Conservation (phyloP, 2,797 vertebrate genomes). For the Chromobotia macracanthus region DNA sequence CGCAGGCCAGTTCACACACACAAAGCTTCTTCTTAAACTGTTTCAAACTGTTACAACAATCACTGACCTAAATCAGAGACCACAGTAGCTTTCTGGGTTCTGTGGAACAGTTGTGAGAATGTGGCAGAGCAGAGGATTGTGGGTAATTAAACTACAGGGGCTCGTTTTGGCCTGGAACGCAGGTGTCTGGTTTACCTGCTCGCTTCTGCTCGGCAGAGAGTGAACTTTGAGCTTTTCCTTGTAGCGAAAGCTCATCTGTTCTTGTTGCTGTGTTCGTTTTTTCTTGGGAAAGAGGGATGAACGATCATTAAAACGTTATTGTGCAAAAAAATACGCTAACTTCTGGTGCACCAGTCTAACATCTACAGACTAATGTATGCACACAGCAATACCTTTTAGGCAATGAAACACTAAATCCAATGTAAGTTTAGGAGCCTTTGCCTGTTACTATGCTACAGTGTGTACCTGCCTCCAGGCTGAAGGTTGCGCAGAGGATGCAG, state of each 20-base stretch:
- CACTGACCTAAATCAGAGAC: neutral
- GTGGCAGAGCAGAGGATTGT: neutral
- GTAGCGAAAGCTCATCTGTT: conserved; percentile 75
- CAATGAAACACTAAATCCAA: neutral
- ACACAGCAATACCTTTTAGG: neutral
- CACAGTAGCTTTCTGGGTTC: neutral
- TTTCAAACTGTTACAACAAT: neutral
- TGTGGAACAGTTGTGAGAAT: neutral
- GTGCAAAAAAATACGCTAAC: neutral
- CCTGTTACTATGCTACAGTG: neutral
- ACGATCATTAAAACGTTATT: neutral
- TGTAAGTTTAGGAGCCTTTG: neutral
- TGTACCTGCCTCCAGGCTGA: conserved; percentile 91
- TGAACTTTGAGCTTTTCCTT: conserved; percentile 71
- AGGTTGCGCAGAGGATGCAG: conserved; percentile 66
- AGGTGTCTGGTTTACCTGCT: conserved; percentile 63
- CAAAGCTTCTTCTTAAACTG: conserved; percentile 11
- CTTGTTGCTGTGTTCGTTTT: conserved; percentile 66
- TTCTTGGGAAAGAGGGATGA: neutral
- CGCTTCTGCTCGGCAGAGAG: conserved; percentile 27
- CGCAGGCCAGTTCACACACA: conserved; percentile 2
- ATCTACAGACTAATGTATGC: neutral
- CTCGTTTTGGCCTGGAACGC: neutral
- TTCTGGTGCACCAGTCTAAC: neutral
- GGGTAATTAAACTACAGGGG: neutral